Evolutionary conservation across 2,797 vertebrate genomes (phyloP).

Genomic region (Sternarchorhynchus goeldii): DNA sequence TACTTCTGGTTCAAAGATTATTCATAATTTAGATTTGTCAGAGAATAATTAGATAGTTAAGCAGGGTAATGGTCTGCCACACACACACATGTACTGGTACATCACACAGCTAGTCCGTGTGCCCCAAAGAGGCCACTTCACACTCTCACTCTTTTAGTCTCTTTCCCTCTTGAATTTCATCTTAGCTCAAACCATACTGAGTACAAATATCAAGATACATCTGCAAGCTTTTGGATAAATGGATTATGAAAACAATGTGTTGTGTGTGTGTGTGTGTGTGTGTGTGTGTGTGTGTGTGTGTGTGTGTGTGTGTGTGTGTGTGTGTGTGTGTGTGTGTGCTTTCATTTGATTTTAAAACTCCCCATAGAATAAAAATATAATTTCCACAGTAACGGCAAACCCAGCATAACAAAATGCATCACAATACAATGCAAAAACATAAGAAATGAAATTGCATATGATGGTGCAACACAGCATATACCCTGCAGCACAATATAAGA

Average conservation of each 20-base stretch:
- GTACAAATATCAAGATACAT: background rate
- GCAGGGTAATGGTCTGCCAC: slow-evolving; percentile 5
- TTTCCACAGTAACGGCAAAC: too few species aligned
- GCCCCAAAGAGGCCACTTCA: background rate
- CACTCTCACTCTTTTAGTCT: background rate
- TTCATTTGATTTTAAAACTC: too few species aligned
- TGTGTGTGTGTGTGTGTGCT: too few species aligned
- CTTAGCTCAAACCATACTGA: background rate
- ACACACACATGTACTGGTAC: background rate
- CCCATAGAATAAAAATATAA: too few species aligned
- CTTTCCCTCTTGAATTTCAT: background rate
- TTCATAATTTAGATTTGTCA: slow-evolving; percentile 45
- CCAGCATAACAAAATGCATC: slow-evolving; percentile 9
- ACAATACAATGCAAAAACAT: background rate
- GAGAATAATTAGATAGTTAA: slow-evolving; percentile 42
- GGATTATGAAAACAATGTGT: background rate
- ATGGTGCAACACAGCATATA: background rate
- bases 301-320: too few species aligned
- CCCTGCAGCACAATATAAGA: background rate
- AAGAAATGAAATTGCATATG: background rate
- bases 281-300: background rate
- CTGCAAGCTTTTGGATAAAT: background rate
- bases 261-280: slow-evolving; percentile 8
- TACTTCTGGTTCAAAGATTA: slow-evolving; percentile 32
- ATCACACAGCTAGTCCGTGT: background rate